A percentile compares a stretch with the other conserved stretches of the same genome.
These are phyloP conservation scores for Rissa tridactyla DNA, from an alignment of 2,113 vertebrate genomes.

Conservation along the genomic window DNA sequence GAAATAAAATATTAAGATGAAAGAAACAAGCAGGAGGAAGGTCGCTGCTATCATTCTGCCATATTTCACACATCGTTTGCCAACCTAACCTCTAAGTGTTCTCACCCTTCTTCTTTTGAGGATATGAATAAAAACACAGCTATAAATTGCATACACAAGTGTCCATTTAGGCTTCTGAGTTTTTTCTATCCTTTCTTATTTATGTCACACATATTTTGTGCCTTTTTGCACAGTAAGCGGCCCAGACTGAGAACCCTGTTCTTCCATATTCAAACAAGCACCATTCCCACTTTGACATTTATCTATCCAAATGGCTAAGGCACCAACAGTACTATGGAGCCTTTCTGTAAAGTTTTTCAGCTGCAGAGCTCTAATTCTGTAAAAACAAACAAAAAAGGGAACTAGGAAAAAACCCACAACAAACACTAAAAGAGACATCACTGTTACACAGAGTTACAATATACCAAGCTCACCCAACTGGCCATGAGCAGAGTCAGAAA, in stretches of 20 bases:
- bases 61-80: background rate
- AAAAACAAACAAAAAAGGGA: background rate
- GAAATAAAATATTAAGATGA: background rate
- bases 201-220: background rate
- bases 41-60: background rate
- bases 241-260: background rate
- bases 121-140: background rate
- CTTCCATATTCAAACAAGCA: background rate
- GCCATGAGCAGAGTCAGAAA: background rate
- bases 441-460: background rate
- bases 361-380: background rate
- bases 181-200: background rate
- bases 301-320: background rate
- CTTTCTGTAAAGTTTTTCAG: background rate
- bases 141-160: background rate
- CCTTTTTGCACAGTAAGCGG: background rate
- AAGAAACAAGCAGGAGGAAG: background rate
- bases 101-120: background rate
- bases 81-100: background rate
- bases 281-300: background rate
- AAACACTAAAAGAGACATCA: background rate
- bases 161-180: background rate
- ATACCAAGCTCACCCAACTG: background rate
- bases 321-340: background rate
- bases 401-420: background rate